These are phyloP conservation scores for Phyllostomus discolor DNA, from an alignment of 2,113 vertebrate genomes.

Conservation along the genomic window DNA sequence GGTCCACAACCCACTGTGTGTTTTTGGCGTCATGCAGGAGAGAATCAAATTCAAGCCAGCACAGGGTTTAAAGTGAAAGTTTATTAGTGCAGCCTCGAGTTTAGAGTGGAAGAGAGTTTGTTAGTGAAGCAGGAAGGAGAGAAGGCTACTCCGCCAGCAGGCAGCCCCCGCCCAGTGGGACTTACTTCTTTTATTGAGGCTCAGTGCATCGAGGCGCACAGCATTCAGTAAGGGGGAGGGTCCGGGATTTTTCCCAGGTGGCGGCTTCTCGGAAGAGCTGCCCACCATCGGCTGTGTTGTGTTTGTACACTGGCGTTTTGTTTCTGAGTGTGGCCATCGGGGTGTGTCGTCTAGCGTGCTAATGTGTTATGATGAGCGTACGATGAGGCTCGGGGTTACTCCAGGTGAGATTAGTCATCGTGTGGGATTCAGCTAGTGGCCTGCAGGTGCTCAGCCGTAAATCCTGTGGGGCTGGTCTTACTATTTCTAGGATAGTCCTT, in stretches of 20 bases:
- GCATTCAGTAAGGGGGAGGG: not conserved
- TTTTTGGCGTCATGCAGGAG: not conserved
- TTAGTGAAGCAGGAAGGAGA: not conserved
- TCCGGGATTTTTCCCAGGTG: not conserved
- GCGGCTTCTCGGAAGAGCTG: not conserved
- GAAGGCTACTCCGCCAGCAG: not conserved
- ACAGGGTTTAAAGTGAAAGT: not conserved
- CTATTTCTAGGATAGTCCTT: too few species aligned
- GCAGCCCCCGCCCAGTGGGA: not conserved
- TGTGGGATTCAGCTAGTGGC: not conserved
- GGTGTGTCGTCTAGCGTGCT: not conserved
- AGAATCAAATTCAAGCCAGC: not conserved
- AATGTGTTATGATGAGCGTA: not conserved
- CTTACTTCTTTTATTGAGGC: not conserved
- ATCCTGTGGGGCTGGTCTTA: not conserved
- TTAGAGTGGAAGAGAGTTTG: not conserved
- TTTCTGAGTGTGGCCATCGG: not conserved
- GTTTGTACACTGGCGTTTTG: too few species aligned
- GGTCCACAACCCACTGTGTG: not conserved
- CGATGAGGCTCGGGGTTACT: not conserved
- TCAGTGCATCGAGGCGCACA: not conserved
- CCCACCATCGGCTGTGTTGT: too few species aligned
- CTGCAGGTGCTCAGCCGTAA: not conserved
- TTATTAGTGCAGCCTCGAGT: not conserved
- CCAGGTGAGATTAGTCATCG: not conserved